Conservation (phyloP, 1,140 invertebrate species). For the Camponotus vicinus region DNA sequence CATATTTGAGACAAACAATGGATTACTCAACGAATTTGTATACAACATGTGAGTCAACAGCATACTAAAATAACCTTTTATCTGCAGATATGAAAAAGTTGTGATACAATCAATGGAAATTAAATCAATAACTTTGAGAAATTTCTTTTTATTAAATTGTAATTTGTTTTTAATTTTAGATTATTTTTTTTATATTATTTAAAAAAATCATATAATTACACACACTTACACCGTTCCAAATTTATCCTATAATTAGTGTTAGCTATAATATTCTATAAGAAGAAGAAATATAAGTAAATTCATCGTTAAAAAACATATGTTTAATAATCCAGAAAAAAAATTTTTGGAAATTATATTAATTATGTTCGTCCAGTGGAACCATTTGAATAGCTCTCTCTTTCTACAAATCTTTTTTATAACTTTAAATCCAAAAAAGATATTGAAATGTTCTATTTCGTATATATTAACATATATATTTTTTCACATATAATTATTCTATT, state of each 20-base stretch:
- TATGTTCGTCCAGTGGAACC: background rate
- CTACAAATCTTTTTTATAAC: background rate
- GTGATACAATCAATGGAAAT: background rate
- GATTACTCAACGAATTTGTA: constrained; percentile 8
- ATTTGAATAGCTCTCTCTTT: background rate
- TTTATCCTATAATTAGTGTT: background rate
- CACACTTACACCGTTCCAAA: background rate
- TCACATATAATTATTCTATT: too few species aligned
- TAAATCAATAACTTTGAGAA: background rate
- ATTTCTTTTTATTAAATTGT: background rate
- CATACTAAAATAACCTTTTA: background rate
- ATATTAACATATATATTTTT: too few species aligned
- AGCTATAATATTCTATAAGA: background rate
- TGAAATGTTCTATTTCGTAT: background rate
- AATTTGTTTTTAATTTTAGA: background rate
- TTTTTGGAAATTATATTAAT: background rate
- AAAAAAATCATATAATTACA: background rate
- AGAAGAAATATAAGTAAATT: background rate
- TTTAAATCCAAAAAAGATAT: background rate
- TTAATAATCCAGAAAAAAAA: background rate
- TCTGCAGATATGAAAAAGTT: background rate
- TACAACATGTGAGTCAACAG: background rate
- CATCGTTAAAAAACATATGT: background rate
- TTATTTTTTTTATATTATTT: background rate
- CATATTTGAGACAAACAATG: background rate